Base-by-base conservation (phyloP, 2,113 vertebrate species). In the Ia io region DNA sequence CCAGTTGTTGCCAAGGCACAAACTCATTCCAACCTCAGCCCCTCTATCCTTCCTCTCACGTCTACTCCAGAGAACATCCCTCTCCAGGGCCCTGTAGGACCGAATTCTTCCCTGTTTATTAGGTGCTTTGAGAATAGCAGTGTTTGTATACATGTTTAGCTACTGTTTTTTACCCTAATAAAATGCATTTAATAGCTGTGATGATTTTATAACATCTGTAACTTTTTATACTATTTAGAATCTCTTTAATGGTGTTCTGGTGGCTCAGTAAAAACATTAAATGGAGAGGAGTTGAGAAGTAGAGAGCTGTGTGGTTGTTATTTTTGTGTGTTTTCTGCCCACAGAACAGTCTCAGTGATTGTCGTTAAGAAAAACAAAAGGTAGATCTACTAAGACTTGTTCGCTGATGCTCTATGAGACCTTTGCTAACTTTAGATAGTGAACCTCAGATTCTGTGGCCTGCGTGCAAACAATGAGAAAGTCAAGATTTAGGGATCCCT, bases 131-230 rank as follows among this genome's bases (percentile, higher is more conserved):
- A 92, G 49, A 73, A 42, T 5, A 73, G 59, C 23, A n/a, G 40
- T 61, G 79, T 94, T 56, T 78, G 65, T 40, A 88, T 35, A 84
- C 65, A 69, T 11, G 89, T 49, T 84, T 63, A 84, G 37, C 61
- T 70, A 49, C 61, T 42, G 56, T 63, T 90, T 90, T 51, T 84
- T 70, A 74, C 28, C 71, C 37, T 82, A 83, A 91, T 90, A 93
- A 95, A 87, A 82, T 83, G 37, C 35, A 90, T 74, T 92, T 96
- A 88, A 76, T 79, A 88, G 96, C 70, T 92, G 70, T 61, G 74
- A 97, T 88, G 90, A 92, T 86, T 96, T 93, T 96, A 88, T 86
- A 95, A 56, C 56, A 79, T 76, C 85, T 91, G 71, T 79, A 90
- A 56, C 76, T 84, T 94, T 94, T 85, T 42, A 76, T 18, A 69